Evolutionary conservation across 2,888 invertebrate species (phyloP), one percentile per base, ranked within the genome.

Genomic region (Rotaria socialis): DNA sequence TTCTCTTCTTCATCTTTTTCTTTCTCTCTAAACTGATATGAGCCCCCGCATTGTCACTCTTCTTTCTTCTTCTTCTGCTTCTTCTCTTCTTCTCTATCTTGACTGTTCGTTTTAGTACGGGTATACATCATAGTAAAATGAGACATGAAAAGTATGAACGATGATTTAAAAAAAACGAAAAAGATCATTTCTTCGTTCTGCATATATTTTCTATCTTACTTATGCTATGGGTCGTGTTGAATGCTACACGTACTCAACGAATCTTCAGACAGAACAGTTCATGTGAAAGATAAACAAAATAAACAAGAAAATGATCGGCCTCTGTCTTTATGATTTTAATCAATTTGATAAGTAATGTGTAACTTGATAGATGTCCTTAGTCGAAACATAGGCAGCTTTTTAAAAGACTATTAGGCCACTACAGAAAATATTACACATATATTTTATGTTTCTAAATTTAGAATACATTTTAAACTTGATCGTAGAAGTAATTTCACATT

Each of bases 71-170:
- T 22, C 7, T 60, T n/a, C 55, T 55, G 19, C 35, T 67, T 67
- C 67, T 52, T 55, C 55, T 55, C 55, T 55, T 55, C 35, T 67
- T 67, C 67, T 67, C 67, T 35, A 67, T 67, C 67, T 67, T 67
- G 35, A 41, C 35, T 35, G 67, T 16, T 67, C 35, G 58, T 24
- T 60, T 10, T 27, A 27, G 27, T 27, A 60, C 11, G 19, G 16
- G 35, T 67, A 67, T 67, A 35, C 67, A 67, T 35, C 19, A 67
- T 35, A 67, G 16, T 67, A 67, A 67, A 67, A 67, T 35, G 10
- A 52, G 52, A 67, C 35, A 41, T 67, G 67, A 67, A 67, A 67
- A 16, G 67, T 35, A 19, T 67, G 35, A 67, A 67, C 67, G 67
- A 6, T 27, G 35, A 67, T 67, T 67, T 67, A 35, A 67, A 67